Base-by-base conservation (phyloP, 1,140 invertebrate genomes). In the Vanessa tameamea region DNA sequence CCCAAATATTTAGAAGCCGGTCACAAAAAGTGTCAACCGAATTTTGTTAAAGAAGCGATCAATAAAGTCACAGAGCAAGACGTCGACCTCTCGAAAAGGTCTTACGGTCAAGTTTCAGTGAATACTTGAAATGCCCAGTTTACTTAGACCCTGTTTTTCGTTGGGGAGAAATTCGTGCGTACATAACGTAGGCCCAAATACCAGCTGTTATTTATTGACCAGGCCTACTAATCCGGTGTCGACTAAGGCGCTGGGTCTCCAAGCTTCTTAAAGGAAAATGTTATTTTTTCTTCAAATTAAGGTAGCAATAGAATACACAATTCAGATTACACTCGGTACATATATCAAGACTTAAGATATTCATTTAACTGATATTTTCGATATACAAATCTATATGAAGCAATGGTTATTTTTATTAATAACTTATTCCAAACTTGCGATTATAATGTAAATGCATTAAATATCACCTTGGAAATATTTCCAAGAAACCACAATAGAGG, bases 21-120 rank as follows among this genome's bases (percentile, higher is more conserved):
- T n/a, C 47, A 26, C 43, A 47, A 65, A 51, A 68, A 50, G 64
- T 61, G 20, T 73, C 47, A 61, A 67, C 70, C 57, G 20, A 73
- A 57, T 73, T 57, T 73, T 73, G 59, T 73, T 73, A 59, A 73
- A 73, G 71, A 67, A 47, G 55, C 64, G 71, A 73, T 73, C 71
- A 51, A 73, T 73, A 73, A 73, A 14, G 43, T 72, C 70, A 16
- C 43, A 66, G 51, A 43, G 47, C 69, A 72, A 26, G 69, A 64
- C 51, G 61, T 14, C 47, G 64, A 65, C 53, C 71, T 67, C 64
- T 67, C 43, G 63, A 31, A 72, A 72, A 73, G 64, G 64, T 72
- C 63, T 64, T 65, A 71, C 50, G 48, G 63, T 73, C 71, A 73
- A 73, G 51, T 61, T 73, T 73, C 61, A 48, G 48, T 53, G 71